Conservation (phyloP, 2,797 vertebrate genomes). For the Ispidina lecontei region DNA sequence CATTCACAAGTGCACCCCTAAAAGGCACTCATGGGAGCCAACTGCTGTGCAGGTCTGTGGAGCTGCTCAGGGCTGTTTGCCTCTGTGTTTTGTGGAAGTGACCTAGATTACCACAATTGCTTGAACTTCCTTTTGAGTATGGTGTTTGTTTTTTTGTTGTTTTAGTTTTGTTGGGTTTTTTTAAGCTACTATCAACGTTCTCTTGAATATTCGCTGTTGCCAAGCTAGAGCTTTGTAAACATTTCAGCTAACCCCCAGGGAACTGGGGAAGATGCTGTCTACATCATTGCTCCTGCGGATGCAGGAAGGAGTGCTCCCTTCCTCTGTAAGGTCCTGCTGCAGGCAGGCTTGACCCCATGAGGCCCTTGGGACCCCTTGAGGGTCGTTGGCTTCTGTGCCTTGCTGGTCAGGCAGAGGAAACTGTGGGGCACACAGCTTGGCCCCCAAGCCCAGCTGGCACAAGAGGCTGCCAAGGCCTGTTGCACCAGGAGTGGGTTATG, state of each 20-base stretch:
- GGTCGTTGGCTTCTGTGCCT: accelerated
- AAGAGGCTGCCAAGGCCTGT: accelerated
- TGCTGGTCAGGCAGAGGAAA: accelerated
- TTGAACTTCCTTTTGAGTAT: background rate
- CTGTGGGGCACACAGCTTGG: accelerated
- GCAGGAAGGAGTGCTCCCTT: background rate
- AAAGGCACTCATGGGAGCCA: accelerated
- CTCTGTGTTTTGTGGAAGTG: background rate
- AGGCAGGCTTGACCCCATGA: background rate
- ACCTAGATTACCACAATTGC: background rate
- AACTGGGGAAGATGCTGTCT: background rate
- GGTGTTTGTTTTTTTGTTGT: too few species aligned
- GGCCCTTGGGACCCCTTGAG: accelerated
- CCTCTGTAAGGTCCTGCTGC: background rate
- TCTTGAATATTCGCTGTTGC: background rate
- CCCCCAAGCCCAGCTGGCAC: accelerated
- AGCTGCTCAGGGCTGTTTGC: accelerated
- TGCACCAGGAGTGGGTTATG: background rate
- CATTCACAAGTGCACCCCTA: accelerated
- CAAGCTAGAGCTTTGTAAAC: background rate
- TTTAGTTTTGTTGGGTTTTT: background rate
- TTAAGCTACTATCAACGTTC: background rate
- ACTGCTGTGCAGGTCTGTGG: accelerated
- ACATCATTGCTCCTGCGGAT: accelerated
- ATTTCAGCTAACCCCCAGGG: background rate